Evolutionary conservation across 2,888 invertebrate genomes (phyloP).

Genomic region (Conomelus anceps): DNA sequence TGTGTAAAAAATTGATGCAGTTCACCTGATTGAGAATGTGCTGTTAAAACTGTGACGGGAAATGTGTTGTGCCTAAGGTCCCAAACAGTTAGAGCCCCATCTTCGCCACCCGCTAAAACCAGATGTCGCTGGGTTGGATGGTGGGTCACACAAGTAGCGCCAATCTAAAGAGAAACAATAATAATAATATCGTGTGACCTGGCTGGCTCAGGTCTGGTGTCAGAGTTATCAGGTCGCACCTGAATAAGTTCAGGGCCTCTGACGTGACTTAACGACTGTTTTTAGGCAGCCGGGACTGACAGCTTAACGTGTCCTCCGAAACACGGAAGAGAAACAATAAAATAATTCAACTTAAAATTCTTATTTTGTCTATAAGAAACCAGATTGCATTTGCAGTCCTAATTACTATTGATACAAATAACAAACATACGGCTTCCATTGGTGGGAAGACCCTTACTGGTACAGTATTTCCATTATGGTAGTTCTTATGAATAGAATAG

Average conservation of each 20-base stretch:
- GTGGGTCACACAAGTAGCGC: conserved; percentile 24
- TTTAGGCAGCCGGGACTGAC: too few relatives aligned
- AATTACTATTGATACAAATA: too few relatives aligned
- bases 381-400: conserved; percentile 12
- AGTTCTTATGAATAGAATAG: too few relatives aligned
- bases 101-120: conserved; percentile 75
- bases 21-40: conserved; percentile 53
- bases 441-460: too few relatives aligned
- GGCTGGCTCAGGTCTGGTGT: too few relatives aligned
- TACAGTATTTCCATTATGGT: too few relatives aligned
- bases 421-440: too few relatives aligned
- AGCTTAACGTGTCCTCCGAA: too few relatives aligned
- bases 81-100: conserved; percentile 83
- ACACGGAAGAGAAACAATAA: not conserved
- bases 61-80: conserved; percentile 77
- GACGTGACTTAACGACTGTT: too few relatives aligned
- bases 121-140: conserved; percentile 79
- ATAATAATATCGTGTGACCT: conserved; percentile 3
- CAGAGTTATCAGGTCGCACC: too few relatives aligned
- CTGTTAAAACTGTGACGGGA: conserved; percentile 74
- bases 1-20: too few relatives aligned
- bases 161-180: not conserved
- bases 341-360: not conserved
- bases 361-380: conserved; percentile 9
- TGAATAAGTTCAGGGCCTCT: too few relatives aligned